Evolutionary conservation across 2,888 invertebrate genomes (phyloP).

Genomic region (Tineola bisselliella): DNA sequence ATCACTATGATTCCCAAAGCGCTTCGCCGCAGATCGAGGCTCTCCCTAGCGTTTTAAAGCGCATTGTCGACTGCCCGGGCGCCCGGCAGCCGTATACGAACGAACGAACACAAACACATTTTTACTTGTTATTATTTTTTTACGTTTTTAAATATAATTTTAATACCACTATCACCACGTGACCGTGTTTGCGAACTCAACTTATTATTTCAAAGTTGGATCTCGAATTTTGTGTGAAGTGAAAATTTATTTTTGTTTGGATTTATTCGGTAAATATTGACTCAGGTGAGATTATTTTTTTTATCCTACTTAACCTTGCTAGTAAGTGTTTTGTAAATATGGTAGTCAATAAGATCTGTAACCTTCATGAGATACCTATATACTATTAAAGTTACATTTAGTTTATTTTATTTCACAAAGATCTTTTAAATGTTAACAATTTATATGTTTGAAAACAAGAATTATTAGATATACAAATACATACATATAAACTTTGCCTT

Average conservation of each 20-base stretch:
- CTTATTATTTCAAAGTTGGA: background rate
- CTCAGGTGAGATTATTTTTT: background rate
- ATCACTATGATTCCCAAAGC: conserved; percentile 3
- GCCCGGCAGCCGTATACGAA: conserved; percentile 23
- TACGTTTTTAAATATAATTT: background rate
- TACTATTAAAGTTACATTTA: too few species aligned
- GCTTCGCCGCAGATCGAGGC: background rate
- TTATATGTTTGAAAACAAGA: too few species aligned
- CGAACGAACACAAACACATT: conserved; percentile 8
- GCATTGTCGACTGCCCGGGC: conserved; percentile 47
- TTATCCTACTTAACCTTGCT: background rate
- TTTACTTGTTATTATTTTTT: background rate
- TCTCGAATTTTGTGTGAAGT: conserved; percentile 1
- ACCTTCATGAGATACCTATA: background rate
- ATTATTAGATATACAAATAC: too few species aligned
- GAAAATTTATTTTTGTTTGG: background rate
- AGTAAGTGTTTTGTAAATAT: background rate
- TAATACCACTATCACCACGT: background rate
- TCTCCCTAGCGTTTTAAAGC: conserved; percentile 16
- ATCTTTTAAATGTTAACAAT: too few species aligned
- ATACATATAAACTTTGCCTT: too few species aligned
- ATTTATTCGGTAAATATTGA: background rate
- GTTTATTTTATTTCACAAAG: too few species aligned
- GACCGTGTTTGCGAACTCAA: background rate
- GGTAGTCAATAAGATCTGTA: background rate